Evolutionary conservation across 37 sponge, comb jelly and placozoan species (phyloP), one percentile per base, ranked within the genome.

Genomic region (Bolinopsis microptera): DNA sequence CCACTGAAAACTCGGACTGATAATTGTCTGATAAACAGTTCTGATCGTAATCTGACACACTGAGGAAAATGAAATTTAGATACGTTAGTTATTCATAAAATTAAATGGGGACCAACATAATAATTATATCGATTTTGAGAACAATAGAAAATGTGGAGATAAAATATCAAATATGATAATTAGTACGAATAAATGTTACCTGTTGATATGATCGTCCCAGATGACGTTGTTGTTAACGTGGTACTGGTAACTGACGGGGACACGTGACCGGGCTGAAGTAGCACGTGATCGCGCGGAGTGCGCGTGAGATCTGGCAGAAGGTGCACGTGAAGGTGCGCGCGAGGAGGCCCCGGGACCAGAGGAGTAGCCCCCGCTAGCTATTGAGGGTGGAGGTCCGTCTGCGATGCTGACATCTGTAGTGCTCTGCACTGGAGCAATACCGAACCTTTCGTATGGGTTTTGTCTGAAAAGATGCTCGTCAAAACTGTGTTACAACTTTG

Each of bases 141-240:
- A 18, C 61, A 48, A 48, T 5, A 48, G 5, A 48, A 48, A 48
- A 18, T 48, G n/a, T n/a, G n/a, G n/a, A n/a, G n/a, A n/a, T 48
- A 48, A 18, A 18, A 48, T 13, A 48, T 48, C 61, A 5, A 13
- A 48, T 18, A 48, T 48, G 61, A 13, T 48, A 13, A 48, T 13
- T 18, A 48, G n/a, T n/a, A n/a, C n/a, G n/a, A n/a, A n/a, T n/a
- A n/a, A n/a, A n/a, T n/a, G n/a, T n/a, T n/a, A 86, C 90, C 90
- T 86, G 90, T 86, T 86, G 13, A 86, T 40, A 23, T 86, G 40
- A 48, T 86, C 90, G 28, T 86, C 90, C 90, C 90, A 86, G 90
- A 86, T 39, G 36, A 86, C 36, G 26, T 41, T 39, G 1, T 22
- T 86, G 61, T 86, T 86, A 22, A 86, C 90, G 61, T 86, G 90